phyloP scores from a whole-genome alignment of 2,888 invertebrate genomes.

The Leucophenga maculata region DNA sequence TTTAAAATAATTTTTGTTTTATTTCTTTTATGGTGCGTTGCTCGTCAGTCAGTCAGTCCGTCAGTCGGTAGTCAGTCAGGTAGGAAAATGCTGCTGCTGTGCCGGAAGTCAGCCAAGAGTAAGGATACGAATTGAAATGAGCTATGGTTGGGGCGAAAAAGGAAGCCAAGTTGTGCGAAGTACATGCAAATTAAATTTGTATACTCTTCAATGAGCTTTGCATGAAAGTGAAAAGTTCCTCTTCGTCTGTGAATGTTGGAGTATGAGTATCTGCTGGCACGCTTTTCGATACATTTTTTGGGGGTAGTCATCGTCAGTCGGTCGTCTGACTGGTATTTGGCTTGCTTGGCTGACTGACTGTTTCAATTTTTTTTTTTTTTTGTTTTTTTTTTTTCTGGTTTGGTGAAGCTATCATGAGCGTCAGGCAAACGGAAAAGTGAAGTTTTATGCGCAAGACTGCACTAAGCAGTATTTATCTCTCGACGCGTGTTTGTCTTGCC shows the following conservation, averaged over 20 bases:
- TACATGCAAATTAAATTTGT: conserved; percentile 65
- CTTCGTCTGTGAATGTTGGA: neutral
- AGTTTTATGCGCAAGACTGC: conserved; percentile 54
- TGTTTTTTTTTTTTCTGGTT: too few species aligned
- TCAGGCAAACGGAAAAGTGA: conserved; percentile 18
- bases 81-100: too few species aligned
- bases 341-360: too few species aligned
- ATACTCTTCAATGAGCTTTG: conserved; percentile 60
- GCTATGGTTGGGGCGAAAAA: neutral
- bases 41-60: neutral
- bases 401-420: neutral
- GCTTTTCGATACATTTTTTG: neutral
- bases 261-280: neutral
- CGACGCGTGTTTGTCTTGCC: conserved; percentile 4
- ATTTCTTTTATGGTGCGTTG: neutral
- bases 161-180: conserved; percentile 25
- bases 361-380: neutral
- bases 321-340: neutral
- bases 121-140: neutral
- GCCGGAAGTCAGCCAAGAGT: neutral
- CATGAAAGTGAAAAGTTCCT: conserved; percentile 15
- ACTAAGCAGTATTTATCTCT: conserved; percentile 65
- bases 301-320: neutral
- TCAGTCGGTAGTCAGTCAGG: neutral
- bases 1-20: neutral